Percentiles rank a stretch among this genome's conserved stretches.
Evolutionary conservation across 2,113 vertebrate species (phyloP).

Genomic region (Elanoides forficatus): DNA sequence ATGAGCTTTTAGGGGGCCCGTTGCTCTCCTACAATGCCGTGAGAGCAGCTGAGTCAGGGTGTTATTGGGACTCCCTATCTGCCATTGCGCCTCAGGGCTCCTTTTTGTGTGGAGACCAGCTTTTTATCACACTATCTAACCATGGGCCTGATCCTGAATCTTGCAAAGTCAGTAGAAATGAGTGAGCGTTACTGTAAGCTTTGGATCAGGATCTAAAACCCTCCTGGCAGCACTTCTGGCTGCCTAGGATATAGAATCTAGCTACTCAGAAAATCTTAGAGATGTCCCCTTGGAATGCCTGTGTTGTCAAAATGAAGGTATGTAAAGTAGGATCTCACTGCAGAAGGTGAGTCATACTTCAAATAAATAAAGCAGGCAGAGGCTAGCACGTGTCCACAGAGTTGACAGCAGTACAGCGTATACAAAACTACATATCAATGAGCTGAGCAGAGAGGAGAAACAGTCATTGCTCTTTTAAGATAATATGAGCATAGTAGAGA

Average conservation of each 20-base stretch:
- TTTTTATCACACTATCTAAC: not conserved
- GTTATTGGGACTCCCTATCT: not conserved
- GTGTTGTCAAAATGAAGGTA: not conserved
- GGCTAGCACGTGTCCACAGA: not conserved
- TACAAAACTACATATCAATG: not conserved
- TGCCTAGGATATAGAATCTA: not conserved
- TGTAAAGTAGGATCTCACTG: not conserved
- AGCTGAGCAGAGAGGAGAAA: not conserved
- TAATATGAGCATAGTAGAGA: not conserved
- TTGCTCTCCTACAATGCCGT: rapidly evolving
- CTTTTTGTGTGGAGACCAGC: not conserved
- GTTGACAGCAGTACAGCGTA: not conserved
- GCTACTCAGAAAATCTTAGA: not conserved
- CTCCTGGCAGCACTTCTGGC: not conserved
- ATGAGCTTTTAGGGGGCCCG: rapidly evolving
- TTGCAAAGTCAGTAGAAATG: not conserved
- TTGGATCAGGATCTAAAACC: not conserved
- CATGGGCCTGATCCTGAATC: not conserved
- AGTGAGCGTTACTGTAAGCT: not conserved
- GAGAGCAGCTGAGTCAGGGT: not conserved
- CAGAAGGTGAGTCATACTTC: not conserved
- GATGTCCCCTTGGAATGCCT: not conserved
- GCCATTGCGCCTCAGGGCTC: not conserved
- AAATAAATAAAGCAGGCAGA: not conserved
- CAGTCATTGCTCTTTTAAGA: not conserved